Conservation (phyloP, 1,140 invertebrate genomes). For the Rhizoglyphus robini region DNA sequence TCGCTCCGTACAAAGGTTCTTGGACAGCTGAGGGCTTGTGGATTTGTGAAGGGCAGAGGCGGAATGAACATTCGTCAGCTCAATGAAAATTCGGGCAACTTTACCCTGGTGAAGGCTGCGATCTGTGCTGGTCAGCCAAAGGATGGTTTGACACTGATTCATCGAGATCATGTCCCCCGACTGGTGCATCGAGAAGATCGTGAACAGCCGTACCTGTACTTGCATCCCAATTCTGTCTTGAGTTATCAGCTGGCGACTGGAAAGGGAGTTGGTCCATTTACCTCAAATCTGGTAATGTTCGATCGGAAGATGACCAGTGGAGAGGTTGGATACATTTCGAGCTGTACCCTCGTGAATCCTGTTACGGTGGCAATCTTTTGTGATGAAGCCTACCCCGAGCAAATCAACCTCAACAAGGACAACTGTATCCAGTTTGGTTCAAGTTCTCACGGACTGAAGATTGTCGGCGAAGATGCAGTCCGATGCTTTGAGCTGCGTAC, state of each 20-base stretch:
- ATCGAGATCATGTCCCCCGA: conserved; percentile 49
- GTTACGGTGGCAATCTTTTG: conserved; percentile 63
- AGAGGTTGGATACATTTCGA: conserved; percentile 49
- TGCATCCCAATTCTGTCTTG: conserved; percentile 66
- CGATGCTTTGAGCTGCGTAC: conserved; percentile 37
- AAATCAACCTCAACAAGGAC: neutral
- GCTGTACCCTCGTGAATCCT: conserved; percentile 60
- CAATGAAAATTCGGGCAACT: conserved; percentile 74
- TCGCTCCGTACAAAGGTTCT: conserved; percentile 56
- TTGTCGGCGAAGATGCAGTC: conserved; percentile 45
- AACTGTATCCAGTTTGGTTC: neutral
- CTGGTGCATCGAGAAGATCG: conserved; percentile 49
- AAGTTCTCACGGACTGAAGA: neutral
- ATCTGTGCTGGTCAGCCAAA: conserved; percentile 68
- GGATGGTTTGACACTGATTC: conserved; percentile 59
- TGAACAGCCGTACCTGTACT: conserved; percentile 40
- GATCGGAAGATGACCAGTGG: conserved; percentile 25
- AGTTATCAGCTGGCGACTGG: conserved; percentile 34
- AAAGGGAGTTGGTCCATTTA: neutral
- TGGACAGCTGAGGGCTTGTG: conserved; percentile 65
- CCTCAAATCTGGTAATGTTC: neutral
- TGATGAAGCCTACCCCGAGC: conserved; percentile 30
- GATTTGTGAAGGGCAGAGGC: conserved; percentile 58
- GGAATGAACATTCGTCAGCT: conserved; percentile 54
- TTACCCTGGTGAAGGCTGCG: conserved; percentile 80